phyloP scores from a whole-genome alignment of 2,888 invertebrate species.

The Unio delphinus region DNA sequence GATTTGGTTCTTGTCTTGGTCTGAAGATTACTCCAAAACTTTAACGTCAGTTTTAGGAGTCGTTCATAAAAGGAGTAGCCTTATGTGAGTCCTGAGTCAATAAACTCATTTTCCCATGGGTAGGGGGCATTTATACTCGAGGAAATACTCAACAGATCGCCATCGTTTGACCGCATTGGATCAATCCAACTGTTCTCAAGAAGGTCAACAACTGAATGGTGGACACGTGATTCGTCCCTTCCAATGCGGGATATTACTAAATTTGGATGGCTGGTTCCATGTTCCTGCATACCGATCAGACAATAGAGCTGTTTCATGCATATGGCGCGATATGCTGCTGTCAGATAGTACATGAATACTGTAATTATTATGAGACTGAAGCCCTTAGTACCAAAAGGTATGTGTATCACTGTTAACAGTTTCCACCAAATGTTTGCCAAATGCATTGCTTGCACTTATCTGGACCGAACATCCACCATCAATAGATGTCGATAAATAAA shows the following conservation, averaged over 20 bases:
- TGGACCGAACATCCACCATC: slow-evolving; percentile 32
- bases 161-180: slow-evolving; percentile 13
- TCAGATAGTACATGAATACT: slow-evolving; percentile 26
- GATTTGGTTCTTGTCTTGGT: slow-evolving; percentile 7
- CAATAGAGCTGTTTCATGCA: slow-evolving; percentile 10
- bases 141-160: slow-evolving; percentile 13
- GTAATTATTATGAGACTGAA: slow-evolving; percentile 22
- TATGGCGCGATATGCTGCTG: slow-evolving; percentile 20
- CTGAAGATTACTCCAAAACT: slow-evolving; percentile 19
- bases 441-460: slow-evolving; percentile 20
- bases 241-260: slow-evolving; percentile 1
- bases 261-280: neutral
- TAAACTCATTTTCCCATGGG: neutral
- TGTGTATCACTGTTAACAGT: slow-evolving; percentile 33
- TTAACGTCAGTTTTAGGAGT: slow-evolving; percentile 24
- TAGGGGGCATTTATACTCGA: slow-evolving; percentile 6
- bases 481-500: slow-evolving; percentile 13
- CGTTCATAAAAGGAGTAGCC: slow-evolving; percentile 17
- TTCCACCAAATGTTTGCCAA: slow-evolving; percentile 26
- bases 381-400: slow-evolving; percentile 24
- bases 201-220: slow-evolving; percentile 5
- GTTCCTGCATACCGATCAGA: neutral
- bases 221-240: slow-evolving; percentile 1
- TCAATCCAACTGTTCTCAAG: slow-evolving; percentile 21
- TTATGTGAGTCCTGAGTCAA: no score